A percentile compares a stretch with the other conserved stretches of the same genome.
These are phyloP conservation scores for Trichosurus vulpecula DNA, from an alignment of 2,797 vertebrate genomes.

Conservation along the genomic window DNA sequence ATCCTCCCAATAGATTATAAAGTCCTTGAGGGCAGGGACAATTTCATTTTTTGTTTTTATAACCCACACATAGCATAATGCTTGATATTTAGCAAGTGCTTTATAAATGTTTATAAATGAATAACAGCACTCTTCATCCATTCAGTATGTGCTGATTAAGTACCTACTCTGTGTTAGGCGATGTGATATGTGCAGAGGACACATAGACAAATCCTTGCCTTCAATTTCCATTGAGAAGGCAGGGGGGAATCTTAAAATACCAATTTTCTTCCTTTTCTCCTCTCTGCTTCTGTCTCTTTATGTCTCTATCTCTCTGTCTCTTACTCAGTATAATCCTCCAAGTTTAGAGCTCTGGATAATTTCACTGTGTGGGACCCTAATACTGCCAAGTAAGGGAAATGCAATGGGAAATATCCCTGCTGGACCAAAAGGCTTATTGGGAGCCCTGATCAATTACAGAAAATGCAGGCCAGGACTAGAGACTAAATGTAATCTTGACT, in stretches of 20 bases:
- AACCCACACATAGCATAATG: not conserved
- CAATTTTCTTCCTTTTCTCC: not conserved
- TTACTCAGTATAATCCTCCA: conserved; percentile 38
- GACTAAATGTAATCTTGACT: conserved; percentile 49
- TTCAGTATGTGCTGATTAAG: not conserved
- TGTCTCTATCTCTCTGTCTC: not conserved
- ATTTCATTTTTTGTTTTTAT: not conserved
- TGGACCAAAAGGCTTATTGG: not conserved
- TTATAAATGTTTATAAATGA: not conserved
- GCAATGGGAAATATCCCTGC: not conserved
- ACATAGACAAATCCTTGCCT: not conserved
- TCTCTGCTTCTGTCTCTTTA: not conserved
- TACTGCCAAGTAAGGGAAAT: conserved; percentile 48
- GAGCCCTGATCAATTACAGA: conserved; percentile 4
- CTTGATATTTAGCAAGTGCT: not conserved
- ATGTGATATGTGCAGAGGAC: not conserved
- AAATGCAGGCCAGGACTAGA: conserved; percentile 35
- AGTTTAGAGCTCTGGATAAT: not conserved
- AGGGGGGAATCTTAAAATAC: not conserved
- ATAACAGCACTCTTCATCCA: not conserved
- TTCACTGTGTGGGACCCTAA: not conserved
- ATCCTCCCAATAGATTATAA: not conserved
- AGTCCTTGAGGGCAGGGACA: not conserved
- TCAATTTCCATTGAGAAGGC: not conserved
- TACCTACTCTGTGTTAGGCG: not conserved